Evolutionary conservation across 2,113 vertebrate genomes (phyloP), one percentile per base, ranked within the genome.

Genomic region (Plestiodon gilberti): DNA sequence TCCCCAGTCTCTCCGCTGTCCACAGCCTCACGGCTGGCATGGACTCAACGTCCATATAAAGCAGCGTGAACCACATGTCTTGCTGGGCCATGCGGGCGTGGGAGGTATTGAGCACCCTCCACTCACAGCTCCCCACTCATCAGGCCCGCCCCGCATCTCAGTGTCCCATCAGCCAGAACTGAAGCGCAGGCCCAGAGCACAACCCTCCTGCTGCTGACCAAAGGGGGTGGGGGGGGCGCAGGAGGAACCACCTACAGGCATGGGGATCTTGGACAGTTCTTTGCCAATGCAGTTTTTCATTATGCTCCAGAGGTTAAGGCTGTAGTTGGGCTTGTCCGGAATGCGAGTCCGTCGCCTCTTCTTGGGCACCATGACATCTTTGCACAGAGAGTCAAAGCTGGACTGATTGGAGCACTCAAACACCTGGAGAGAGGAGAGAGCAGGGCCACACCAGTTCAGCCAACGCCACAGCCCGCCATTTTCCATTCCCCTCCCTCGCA

Each of bases 201-300:
- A n/a, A n/a, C 59, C 52, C 4, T n/a, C n/a, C n/a, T 1, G 20
- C n/a, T 17, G 1, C 48, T 18, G 20, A 70, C 10, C 0, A 14
- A 40, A 10, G 4, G 14, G 2, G 18, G 43, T 22, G 8, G 48
- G 10, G 5, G 40, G 25, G 1, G 20, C 25, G 25, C 25, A 7
- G 7, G 59, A 9, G 0, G 7, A 1, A 4, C 10, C 61, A 87
- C 96, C 85, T 90, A 99, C 99, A 3, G 99, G 99, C 99, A 99
- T 99, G 76, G 99, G 99, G 89, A 99, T 99, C 96, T 98, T 99
- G 91, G 99, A 99, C 61, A 99, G 97, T 92, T 99, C 99, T 92
- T 99, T 98, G 94, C 99, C 99, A 0, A 99, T 99, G 95, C 99
- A 99, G 96, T 99, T 99, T 93, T 99, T 99, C 99, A 99, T 99